A percentile compares a stretch with the other conserved stretches of the same genome.
Evolutionary conservation across 2,797 vertebrate species (phyloP).

Genomic region (Cryptoblepharus egeriae): DNA sequence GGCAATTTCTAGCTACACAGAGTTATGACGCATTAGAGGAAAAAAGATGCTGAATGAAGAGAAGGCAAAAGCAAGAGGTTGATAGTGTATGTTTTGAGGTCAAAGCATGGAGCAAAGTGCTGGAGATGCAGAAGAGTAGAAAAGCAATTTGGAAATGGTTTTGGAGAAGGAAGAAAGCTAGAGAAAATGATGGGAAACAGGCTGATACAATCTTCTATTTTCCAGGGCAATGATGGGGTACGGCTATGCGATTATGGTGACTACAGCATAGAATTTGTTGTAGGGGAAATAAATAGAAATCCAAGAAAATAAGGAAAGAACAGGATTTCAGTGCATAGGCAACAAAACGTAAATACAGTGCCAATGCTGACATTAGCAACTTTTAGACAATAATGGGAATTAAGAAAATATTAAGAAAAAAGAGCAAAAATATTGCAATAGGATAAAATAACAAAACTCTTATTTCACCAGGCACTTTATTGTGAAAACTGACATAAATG

Average conservation of each 20-base stretch:
- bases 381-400: neutral
- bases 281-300: conserved; percentile 41
- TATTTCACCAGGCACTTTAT: neutral
- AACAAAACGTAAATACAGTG: neutral
- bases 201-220: conserved; percentile 5
- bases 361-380: neutral
- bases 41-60: conserved; percentile 26
- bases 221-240: neutral
- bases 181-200: conserved; percentile 32
- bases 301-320: conserved; percentile 43
- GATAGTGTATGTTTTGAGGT: conserved; percentile 35
- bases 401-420: neutral
- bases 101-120: conserved; percentile 18
- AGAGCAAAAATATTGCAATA: neutral
- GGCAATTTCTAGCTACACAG: conserved; percentile 34
- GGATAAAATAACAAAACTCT: neutral
- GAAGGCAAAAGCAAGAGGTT: conserved; percentile 19
- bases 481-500: neutral
- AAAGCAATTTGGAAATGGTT: conserved; percentile 45
- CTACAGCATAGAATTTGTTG: neutral
- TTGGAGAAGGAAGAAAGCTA: conserved; percentile 32
- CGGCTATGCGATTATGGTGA: conserved; percentile 21
- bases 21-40: conserved; percentile 24
- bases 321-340: conserved; percentile 13
- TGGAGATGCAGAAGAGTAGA: conserved; percentile 34